These are phyloP conservation scores for Ommatoiulus sabulosus DNA, from an alignment of 2,888 invertebrate genomes.

Conservation along the genomic window DNA sequence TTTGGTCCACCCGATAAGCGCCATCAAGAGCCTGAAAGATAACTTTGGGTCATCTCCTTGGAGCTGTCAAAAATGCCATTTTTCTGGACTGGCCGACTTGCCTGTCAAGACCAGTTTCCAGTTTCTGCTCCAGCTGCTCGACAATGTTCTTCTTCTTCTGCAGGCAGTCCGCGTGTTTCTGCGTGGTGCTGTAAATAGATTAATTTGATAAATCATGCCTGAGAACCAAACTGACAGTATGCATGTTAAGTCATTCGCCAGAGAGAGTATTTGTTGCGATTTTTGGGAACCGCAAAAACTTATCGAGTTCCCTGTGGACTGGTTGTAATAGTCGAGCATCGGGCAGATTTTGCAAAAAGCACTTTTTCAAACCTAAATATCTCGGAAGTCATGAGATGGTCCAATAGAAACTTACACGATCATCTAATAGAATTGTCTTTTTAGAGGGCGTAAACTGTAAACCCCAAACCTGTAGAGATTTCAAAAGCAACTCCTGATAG, in stretches of 20 bases:
- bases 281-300: background rate
- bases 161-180: constrained; percentile 88
- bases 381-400: too few relatives aligned
- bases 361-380: too few relatives aligned
- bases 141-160: constrained; percentile 86
- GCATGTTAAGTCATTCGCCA: background rate
- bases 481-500: too few relatives aligned
- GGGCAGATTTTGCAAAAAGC: too few relatives aligned
- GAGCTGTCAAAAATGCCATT: constrained; percentile 15
- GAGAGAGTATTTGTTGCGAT: too few relatives aligned
- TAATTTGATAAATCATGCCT: background rate
- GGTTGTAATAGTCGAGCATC: too few relatives aligned
- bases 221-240: background rate
- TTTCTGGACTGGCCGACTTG: constrained; percentile 57
- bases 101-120: constrained; percentile 76
- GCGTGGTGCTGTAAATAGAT: constrained; percentile 77
- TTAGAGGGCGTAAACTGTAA: too few relatives aligned
- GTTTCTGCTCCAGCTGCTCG: constrained; percentile 89
- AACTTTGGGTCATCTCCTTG: too few relatives aligned
- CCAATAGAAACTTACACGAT: too few relatives aligned
- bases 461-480: too few relatives aligned
- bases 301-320: background rate
- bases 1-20: constrained; percentile 91
- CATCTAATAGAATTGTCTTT: too few relatives aligned
- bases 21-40: constrained; percentile 77